Conservation (phyloP, 1,140 invertebrate species). For the Trichonephila clavipes region DNA sequence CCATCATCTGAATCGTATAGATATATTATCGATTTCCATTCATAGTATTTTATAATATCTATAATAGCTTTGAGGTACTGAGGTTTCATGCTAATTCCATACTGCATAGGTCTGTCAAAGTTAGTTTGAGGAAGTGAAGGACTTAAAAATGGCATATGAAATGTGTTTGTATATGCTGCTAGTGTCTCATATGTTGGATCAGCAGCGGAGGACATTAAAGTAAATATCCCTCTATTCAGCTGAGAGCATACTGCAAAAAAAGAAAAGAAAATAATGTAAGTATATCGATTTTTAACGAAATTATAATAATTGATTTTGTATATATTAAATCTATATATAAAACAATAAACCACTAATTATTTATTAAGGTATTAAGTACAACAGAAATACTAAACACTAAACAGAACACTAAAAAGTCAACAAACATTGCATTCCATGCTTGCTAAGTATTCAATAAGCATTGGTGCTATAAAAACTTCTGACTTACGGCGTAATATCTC, state of each 20-base stretch:
- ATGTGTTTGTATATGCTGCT: constrained; percentile 96
- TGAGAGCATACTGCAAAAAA: constrained; percentile 92
- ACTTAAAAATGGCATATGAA: constrained; percentile 96
- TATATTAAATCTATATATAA: too few relatives aligned
- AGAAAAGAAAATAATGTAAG: constrained; percentile 56
- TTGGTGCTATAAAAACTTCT: neutral
- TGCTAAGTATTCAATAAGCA: too few relatives aligned
- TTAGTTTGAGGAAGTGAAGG: constrained; percentile 95
- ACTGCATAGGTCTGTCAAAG: constrained; percentile 92
- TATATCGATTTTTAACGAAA: too few relatives aligned
- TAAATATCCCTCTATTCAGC: constrained; percentile 92
- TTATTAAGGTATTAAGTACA: too few relatives aligned
- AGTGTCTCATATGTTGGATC: constrained; percentile 96
- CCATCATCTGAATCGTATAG: constrained; percentile 97
- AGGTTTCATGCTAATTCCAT: constrained; percentile 95
- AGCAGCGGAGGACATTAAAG: constrained; percentile 94
- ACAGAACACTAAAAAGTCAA: too few relatives aligned
- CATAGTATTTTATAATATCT: constrained; percentile 94
- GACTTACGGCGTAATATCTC: neutral
- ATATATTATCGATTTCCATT: constrained; percentile 96
- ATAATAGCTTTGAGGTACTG: constrained; percentile 96
- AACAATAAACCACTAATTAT: too few relatives aligned
- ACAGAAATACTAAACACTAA: too few relatives aligned
- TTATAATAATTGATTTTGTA: too few relatives aligned
- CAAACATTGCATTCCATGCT: too few relatives aligned